Evolutionary conservation across 2,797 vertebrate genomes (phyloP).

Genomic region (Gymnodraco acuticeps): DNA sequence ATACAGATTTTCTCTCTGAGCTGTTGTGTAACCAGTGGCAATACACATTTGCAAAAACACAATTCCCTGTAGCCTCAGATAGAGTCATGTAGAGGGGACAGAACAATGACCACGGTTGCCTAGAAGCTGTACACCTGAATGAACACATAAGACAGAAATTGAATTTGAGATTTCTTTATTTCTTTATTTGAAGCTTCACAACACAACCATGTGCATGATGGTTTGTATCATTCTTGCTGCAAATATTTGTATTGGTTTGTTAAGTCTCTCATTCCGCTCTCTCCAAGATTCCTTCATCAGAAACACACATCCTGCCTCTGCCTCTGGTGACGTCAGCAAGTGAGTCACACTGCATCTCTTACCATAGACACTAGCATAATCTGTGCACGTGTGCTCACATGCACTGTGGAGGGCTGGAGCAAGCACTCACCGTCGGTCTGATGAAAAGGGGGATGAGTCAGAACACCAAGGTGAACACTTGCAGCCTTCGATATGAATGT

Average conservation of each 20-base stretch:
- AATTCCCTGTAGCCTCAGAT: conserved; percentile 21
- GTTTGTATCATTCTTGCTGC: conserved; percentile 2
- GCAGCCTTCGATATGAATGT: conserved; percentile 25
- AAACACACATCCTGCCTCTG: conserved; percentile 62
- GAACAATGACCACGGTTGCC: conserved; percentile 54
- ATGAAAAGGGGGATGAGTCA: conserved; percentile 58
- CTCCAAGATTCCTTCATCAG: conserved; percentile 62
- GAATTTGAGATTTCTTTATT: conserved; percentile 21
- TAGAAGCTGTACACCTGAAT: conserved; percentile 38
- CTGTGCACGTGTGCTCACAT: conserved; percentile 22
- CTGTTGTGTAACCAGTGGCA: conserved; percentile 7
- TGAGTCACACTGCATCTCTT: conserved; percentile 72
- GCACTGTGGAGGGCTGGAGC: neutral
- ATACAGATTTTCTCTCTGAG: neutral
- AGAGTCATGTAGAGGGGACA: conserved; percentile 45
- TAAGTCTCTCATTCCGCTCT: conserved; percentile 22
- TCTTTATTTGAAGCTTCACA: neutral
- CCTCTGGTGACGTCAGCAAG: conserved; percentile 69
- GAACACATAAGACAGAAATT: conserved; percentile 10
- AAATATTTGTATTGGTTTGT: conserved; percentile 1
- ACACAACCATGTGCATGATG: neutral
- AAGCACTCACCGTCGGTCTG: conserved; percentile 7
- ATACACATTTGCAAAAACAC: conserved; percentile 15
- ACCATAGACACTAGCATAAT: conserved; percentile 50
- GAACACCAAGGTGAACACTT: conserved; percentile 49